A percentile compares a stretch with the other conserved stretches of the same genome.
phyloP scores from a whole-genome alignment of 2,113 vertebrate species.

The Upupa epops region DNA sequence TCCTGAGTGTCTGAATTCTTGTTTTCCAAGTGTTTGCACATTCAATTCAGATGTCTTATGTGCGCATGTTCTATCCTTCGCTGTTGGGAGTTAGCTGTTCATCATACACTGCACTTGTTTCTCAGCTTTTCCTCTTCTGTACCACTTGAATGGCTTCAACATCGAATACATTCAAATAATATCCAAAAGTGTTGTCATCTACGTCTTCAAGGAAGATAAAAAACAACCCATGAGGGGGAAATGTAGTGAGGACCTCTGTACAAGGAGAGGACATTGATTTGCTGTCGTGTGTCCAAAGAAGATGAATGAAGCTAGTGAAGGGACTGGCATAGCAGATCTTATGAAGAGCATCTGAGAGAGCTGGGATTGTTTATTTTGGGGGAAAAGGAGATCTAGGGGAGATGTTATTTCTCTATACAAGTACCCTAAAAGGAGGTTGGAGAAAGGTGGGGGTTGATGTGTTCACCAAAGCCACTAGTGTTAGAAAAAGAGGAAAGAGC shows the following conservation, averaged over 20 bases:
- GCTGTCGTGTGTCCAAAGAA: no score
- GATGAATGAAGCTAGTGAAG: no score
- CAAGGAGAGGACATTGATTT: no score
- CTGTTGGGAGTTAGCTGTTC: not conserved
- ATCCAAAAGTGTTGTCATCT: not conserved
- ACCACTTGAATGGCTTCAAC: not conserved
- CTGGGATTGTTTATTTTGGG: no score
- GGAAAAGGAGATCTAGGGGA: no score
- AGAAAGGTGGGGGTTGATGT: no score
- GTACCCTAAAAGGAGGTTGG: no score
- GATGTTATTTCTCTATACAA: no score
- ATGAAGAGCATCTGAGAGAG: no score
- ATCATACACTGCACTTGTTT: not conserved
- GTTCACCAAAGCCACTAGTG: no score
- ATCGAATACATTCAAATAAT: not conserved
- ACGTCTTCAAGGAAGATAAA: not conserved
- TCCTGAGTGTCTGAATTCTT: not conserved
- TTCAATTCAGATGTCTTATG: not conserved
- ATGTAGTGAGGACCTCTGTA: not conserved
- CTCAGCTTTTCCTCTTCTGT: not conserved
- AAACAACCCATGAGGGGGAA: not conserved
- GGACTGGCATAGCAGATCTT: no score
- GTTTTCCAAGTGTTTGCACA: not conserved
- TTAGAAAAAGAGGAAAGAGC: no score
- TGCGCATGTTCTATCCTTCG: not conserved